Percentiles rank a stretch among this genome's conserved stretches.
phyloP scores from a whole-genome alignment of 35 echinoderm and acorn worm genomes.

The Apostichopus japonicus region DNA sequence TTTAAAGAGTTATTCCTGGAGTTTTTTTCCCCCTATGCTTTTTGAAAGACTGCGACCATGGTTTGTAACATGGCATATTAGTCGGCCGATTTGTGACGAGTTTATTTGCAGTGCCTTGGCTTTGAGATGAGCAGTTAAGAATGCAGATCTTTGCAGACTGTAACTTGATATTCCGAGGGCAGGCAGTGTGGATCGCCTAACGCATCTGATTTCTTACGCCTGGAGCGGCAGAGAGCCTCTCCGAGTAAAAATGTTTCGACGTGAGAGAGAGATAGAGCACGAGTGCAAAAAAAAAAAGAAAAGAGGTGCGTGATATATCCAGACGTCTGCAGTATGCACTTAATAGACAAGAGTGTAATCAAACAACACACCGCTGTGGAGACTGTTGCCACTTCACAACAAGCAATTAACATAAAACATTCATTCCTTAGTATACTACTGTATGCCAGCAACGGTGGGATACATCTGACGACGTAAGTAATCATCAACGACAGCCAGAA shows the following conservation, averaged over 20 bases:
- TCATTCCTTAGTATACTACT: constrained; percentile 11
- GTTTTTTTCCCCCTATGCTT: not conserved
- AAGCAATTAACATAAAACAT: constrained; percentile 45
- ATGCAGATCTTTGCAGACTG: constrained; percentile 18
- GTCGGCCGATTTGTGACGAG: not conserved
- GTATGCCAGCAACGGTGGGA: not conserved
- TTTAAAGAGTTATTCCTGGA: constrained; percentile 12
- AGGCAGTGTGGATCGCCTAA: not conserved
- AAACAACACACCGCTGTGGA: not conserved
- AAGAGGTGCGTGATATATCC: not conserved
- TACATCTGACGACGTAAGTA: no score
- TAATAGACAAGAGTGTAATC: constrained; percentile 43
- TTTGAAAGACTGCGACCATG: not conserved
- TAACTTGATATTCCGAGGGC: not conserved
- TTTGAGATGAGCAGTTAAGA: not conserved
- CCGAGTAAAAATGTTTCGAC: constrained; percentile 8
- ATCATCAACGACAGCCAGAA: no score
- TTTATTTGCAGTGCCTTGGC: not conserved
- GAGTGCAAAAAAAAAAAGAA: not conserved
- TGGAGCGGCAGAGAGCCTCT: constrained; percentile 15
- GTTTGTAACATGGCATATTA: not conserved
- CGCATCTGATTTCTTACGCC: constrained; percentile 14
- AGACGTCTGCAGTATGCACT: constrained; percentile 34
- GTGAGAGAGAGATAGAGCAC: not conserved
- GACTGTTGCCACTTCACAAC: not conserved